These are phyloP conservation scores for Sebastes trivittatus DNA, from an alignment of 2,797 vertebrate species.

Conservation along the genomic window DNA sequence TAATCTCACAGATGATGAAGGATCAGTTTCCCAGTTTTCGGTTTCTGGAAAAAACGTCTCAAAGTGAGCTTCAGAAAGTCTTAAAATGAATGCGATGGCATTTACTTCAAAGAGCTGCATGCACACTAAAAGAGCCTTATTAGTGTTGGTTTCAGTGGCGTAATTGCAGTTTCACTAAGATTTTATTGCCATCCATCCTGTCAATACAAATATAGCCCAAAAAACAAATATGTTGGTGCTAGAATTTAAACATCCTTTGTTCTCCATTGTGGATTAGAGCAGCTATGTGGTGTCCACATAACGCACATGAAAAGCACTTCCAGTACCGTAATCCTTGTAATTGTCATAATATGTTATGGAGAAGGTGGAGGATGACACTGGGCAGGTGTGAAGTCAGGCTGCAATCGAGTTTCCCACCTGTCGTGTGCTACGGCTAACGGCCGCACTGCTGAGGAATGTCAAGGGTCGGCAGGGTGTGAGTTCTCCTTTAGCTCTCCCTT, in stretches of 20 bases:
- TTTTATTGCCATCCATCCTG: not conserved
- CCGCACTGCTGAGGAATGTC: slow-evolving; percentile 48
- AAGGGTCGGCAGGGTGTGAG: slow-evolving; percentile 23
- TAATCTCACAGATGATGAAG: not conserved
- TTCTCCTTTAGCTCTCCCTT: not conserved
- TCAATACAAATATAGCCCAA: slow-evolving; percentile 10
- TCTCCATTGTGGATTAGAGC: slow-evolving; percentile 31
- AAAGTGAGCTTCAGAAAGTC: not conserved
- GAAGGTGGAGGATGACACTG: slow-evolving; percentile 35
- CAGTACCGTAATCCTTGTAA: slow-evolving; percentile 44
- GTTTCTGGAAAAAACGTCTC: not conserved
- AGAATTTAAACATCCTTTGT: slow-evolving; percentile 19
- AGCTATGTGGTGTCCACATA: slow-evolving; percentile 40
- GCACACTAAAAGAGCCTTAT: not conserved
- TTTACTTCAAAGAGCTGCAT: not conserved
- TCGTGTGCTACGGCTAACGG: slow-evolving; percentile 23
- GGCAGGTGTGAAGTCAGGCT: slow-evolving; percentile 48
- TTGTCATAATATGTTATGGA: slow-evolving; percentile 52
- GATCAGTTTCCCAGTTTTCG: not conserved
- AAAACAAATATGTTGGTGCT: slow-evolving; percentile 15
- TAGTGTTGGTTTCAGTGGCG: not conserved
- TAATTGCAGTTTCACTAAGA: not conserved
- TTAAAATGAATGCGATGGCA: not conserved
- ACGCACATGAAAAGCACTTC: slow-evolving; percentile 22
- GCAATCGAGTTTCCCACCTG: slow-evolving; percentile 60